These are phyloP conservation scores for Menidia beryllina DNA, from an alignment of 2,113 vertebrate species.

Conservation along the genomic window DNA sequence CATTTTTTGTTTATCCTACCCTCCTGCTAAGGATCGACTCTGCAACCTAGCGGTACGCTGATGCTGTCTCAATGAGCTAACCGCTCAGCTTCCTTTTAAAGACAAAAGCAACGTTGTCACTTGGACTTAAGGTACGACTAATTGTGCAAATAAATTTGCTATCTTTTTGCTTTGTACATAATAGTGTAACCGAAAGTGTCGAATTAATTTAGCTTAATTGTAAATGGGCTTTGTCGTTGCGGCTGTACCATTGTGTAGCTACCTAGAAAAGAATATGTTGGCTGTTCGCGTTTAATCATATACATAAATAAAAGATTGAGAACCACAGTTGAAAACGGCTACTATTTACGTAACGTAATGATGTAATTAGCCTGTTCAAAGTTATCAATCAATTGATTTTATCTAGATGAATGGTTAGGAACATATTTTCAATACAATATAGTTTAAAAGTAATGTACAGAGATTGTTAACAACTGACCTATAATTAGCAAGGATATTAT, in stretches of 20 bases:
- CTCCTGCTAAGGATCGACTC: slow-evolving; percentile 20
- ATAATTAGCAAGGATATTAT: no score
- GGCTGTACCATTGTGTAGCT: slow-evolving; percentile 22
- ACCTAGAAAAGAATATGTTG: no score
- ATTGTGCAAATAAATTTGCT: neutral
- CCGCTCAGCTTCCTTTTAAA: slow-evolving; percentile 35
- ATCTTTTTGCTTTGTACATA: neutral
- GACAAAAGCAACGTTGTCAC: slow-evolving; percentile 22
- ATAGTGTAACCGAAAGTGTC: neutral
- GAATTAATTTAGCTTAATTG: neutral
- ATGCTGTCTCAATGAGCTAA: slow-evolving; percentile 63
- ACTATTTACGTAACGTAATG: no score
- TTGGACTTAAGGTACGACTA: slow-evolving; percentile 43
- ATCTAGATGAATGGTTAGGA: no score
- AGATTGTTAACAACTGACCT: no score
- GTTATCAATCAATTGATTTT: no score
- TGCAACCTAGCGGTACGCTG: slow-evolving; percentile 22
- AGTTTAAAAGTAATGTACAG: no score
- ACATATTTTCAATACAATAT: no score
- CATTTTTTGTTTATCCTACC: neutral
- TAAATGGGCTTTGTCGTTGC: slow-evolving; percentile 25
- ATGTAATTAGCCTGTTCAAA: no score
- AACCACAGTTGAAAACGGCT: no score
- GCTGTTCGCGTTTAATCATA: no score
- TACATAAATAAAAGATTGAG: no score